Base-by-base conservation (phyloP, 1,140 invertebrate species). In the Achatina immaculata region DNA sequence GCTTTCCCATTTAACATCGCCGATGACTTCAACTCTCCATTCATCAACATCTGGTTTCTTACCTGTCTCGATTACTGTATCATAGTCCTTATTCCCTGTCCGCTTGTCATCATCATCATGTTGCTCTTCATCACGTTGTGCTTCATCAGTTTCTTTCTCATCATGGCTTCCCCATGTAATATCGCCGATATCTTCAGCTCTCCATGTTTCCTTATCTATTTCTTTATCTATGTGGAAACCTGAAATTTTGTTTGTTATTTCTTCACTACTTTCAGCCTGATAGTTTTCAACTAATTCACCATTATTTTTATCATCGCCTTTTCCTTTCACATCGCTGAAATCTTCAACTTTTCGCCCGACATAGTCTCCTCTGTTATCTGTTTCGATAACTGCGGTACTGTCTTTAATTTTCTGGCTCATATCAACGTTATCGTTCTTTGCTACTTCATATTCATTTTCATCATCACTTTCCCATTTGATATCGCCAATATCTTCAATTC, bases 391-490 rank as follows among this genome's bases (percentile, higher is more conserved):
- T n/a, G n/a, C n/a, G n/a, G n/a, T n/a, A n/a, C n/a, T n/a, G n/a
- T n/a, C n/a, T n/a, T n/a, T n/a, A n/a, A n/a, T n/a, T n/a, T n/a
- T n/a, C n/a, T n/a, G n/a, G n/a, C n/a, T n/a, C n/a, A n/a, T n/a
- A n/a, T n/a, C n/a, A n/a, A n/a, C n/a, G n/a, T n/a, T n/a, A n/a
- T n/a, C n/a, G n/a, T n/a, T n/a, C n/a, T n/a, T n/a, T n/a, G n/a
- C n/a, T n/a, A n/a, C n/a, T n/a, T n/a, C n/a, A n/a, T n/a, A n/a
- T n/a, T n/a, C n/a, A n/a, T n/a, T n/a, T n/a, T n/a, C n/a, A n/a
- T 62, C 58, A 62, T 31, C 58, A 62, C 58, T 62, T 62, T 62
- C 58, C 58, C 58, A 62, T 62, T 62, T 62, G 2, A 62, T 9
- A 34, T 62, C n/a, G n/a, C 21, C 68, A 71, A 45, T 71, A 71